Evolutionary conservation across 1,140 invertebrate species (phyloP).

Genomic region (Heliconius congener): DNA sequence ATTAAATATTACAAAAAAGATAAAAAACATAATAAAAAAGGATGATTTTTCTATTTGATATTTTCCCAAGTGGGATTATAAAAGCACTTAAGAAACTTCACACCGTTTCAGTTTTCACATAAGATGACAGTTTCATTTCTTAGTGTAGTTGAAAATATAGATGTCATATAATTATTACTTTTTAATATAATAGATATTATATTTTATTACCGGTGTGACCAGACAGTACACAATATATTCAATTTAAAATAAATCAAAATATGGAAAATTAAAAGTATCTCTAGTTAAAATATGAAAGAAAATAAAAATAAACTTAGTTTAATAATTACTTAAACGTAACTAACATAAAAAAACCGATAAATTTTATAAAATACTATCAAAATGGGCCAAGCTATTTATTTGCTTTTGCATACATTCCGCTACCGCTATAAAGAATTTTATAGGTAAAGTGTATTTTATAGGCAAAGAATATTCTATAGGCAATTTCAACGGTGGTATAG

Average conservation of each 20-base stretch:
- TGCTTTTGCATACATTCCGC: not conserved
- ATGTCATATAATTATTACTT: not conserved
- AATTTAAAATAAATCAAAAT: too few relatives aligned
- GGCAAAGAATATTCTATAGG: not conserved
- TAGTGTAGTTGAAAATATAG: not conserved
- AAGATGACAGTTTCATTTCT: constrained; percentile 10
- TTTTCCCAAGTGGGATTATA: not conserved
- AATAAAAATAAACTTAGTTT: too few relatives aligned
- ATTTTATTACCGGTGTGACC: too few relatives aligned
- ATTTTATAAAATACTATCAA: not conserved
- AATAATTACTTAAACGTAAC: too few relatives aligned
- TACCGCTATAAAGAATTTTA: not conserved
- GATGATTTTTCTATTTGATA: not conserved
- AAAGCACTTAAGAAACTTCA: constrained; percentile 10
- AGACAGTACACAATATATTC: too few relatives aligned
- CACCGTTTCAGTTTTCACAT: constrained; percentile 5
- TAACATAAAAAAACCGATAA: not conserved
- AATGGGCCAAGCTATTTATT: not conserved
- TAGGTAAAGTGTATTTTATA: not conserved
- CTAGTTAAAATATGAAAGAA: too few relatives aligned
- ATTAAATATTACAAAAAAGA: not conserved
- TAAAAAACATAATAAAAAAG: not conserved
- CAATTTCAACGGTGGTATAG: not conserved
- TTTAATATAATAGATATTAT: too few relatives aligned
- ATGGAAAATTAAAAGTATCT: too few relatives aligned